Percentiles rank a stretch among this genome's conserved stretches.
phyloP scores from a whole-genome alignment of 2,888 invertebrate genomes.

The Eilema griseolum region DNA sequence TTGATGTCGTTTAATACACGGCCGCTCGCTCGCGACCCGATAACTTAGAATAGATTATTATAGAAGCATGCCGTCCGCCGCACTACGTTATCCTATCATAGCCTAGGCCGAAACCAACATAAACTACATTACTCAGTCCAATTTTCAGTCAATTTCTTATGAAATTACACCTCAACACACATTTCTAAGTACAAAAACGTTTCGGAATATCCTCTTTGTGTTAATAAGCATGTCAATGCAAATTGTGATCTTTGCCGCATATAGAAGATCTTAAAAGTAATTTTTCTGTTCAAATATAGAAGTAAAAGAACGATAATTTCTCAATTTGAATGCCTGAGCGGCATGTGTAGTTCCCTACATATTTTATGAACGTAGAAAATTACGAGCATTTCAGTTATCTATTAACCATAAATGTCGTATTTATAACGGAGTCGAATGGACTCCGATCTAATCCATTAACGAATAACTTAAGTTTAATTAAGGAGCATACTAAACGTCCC shows the following conservation, averaged over 20 bases:
- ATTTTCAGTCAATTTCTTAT: constrained; percentile 85
- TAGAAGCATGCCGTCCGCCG: constrained; percentile 83
- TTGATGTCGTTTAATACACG: constrained; percentile 44
- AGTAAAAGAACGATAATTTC: constrained; percentile 63
- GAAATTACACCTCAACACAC: constrained; percentile 79
- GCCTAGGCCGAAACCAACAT: constrained; percentile 82
- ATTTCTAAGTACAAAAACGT: constrained; percentile 81
- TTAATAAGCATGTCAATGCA: constrained; percentile 52
- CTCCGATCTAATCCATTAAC: constrained; percentile 65
- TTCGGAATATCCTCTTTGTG: constrained; percentile 63
- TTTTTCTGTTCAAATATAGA: constrained; percentile 37
- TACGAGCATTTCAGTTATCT: constrained; percentile 63
- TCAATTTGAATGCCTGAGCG: constrained; percentile 62
- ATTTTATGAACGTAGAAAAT: constrained; percentile 59
- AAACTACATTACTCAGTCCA: constrained; percentile 86
- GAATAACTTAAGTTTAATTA: constrained; percentile 69
- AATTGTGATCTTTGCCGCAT: constrained; percentile 38
- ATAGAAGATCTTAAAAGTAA: constrained; percentile 26
- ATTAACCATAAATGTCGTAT: constrained; percentile 58
- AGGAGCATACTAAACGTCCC: constrained; percentile 59
- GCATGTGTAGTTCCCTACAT: neutral
- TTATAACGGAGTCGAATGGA: constrained; percentile 57
- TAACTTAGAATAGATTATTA: constrained; percentile 66
- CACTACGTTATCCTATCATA: constrained; percentile 80
- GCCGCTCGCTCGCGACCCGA: constrained; percentile 64